Evolutionary conservation across 53 echinoderm and acorn worm species (phyloP), one percentile per base, ranked within the genome.

Genomic region (Henricia sp.): DNA sequence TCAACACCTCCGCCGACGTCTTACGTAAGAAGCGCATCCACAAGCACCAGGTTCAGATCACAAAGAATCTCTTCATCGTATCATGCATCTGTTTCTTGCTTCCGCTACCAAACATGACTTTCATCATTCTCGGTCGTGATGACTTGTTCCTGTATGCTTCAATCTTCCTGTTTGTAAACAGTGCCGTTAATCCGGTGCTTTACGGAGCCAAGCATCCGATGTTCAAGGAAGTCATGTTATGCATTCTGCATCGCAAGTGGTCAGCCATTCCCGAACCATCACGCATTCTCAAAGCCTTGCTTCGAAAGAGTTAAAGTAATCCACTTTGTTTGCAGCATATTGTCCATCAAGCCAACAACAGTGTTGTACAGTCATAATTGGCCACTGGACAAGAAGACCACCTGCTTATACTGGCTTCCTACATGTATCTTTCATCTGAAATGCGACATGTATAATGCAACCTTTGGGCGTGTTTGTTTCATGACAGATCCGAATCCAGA

Each of bases 221-320:
- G 76, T 76, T 76, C 58, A 76, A 76, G 76, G 76, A 76, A 59
- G 76, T 76, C 41, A 76, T 76, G 59, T 59, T 76, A 0, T 76
- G 76, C 57, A 76, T 76, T 26, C 76, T 76, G 5, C 59, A 56
- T 4, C 38, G 29, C 14, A 38, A 42, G 24, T 76, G 76, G 76
- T 57, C 76, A 1, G 42, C 37, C 14, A 76, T 76, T 28, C 76
- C 76, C 42, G 76, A 76, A 41, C 76, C 76, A 39, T 76, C 76
- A 6, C 57, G 3, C 23, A 39, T 59, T 12, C 58, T 76, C 1
- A 76, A 76, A 42, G 17, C 57, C 19, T 29, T 76, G 56, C 59
- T 76, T 25, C 41, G 12, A 68, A n/a, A n/a, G n/a, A n/a, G n/a
- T 37, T n/a, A 23, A 67, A 20, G 40, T 67, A 10, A 64, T 64